Evolutionary conservation across 2,888 invertebrate genomes (phyloP).

Genomic region (Diarsia mendica): DNA sequence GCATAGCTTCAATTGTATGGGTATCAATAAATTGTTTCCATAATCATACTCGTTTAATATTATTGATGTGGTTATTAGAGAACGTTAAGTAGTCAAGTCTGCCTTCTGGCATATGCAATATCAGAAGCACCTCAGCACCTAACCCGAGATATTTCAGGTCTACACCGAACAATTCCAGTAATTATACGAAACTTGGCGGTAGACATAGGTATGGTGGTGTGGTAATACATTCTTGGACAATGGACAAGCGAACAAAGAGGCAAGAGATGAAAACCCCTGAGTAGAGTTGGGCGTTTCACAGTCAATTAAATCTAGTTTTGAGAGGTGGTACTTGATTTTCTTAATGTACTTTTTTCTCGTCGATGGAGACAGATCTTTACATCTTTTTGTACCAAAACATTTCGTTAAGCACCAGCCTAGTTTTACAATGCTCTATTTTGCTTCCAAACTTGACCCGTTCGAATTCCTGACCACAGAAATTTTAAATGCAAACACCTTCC

Average conservation of each 20-base stretch:
- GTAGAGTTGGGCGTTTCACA: too few relatives aligned
- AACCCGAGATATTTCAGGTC: background rate
- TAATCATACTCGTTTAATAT: background rate
- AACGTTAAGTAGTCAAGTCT: background rate
- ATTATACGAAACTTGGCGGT: too few relatives aligned
- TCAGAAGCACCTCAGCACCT: background rate
- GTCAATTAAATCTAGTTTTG: slow-evolving; percentile 3
- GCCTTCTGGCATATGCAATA: background rate
- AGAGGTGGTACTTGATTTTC: background rate
- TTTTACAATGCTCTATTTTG: slow-evolving; percentile 6
- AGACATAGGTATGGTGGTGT: background rate
- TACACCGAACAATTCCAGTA: too few relatives aligned
- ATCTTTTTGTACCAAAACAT: background rate
- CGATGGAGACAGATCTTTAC: background rate
- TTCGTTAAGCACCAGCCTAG: background rate
- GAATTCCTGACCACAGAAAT: slow-evolving; percentile 57
- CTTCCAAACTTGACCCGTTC: slow-evolving; percentile 41
- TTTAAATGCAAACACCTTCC: slow-evolving; percentile 71
- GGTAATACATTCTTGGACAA: background rate
- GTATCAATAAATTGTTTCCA: background rate
- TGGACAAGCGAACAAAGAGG: background rate
- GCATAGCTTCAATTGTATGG: background rate
- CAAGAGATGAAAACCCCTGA: background rate
- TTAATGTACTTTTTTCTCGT: background rate
- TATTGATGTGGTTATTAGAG: background rate